Base-by-base conservation (phyloP, 1,140 invertebrate species). In the Drosophila neocordata region DNA sequence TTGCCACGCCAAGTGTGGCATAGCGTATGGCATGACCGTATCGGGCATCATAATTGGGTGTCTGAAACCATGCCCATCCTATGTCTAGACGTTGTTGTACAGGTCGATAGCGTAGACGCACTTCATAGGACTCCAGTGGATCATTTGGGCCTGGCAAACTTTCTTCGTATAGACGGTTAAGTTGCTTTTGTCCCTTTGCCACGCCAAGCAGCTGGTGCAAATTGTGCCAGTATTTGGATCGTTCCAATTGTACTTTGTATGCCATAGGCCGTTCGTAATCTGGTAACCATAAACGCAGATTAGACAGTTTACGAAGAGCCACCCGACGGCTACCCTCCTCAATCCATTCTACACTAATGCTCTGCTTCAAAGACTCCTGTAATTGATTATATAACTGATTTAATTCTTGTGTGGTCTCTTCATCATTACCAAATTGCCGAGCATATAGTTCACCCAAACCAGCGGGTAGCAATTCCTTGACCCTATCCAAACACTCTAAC, bases 21-120 rank as follows among this genome's bases (percentile, higher is more conserved):
- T 96, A 99, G 91, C 99, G 98, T 1, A 99, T 93, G 27, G 97
- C 96, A 68, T 95, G 95, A 0, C 97, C 97, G 92, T 96, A 97
- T 44, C 95, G 94, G 9, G 95, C 95, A 77, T 98, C 96, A 91
- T 97, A 99, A 89, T 98, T 98, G 0, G 98, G 98, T 59, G 95
- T 94, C 83, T 99, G 98, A 0, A 99, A 93, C 63, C 99, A 97
- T 3, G 97, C 98, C 62, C 98, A 98, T 0, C 98, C 98, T 89
- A 99, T 98, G 0, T 99, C 98, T 79, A 98, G 97, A 85, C 99
- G 97, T 92, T 99, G 99, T 89, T 98, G 98, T 1, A 97, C 98
- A 1, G 98, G 97, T 0, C 85, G 66, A 4, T 84, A 89, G 0
- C 63, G 37, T n/a, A 89, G 63, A 0, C 77, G 69, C 0, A 73